Percentiles rank a stretch among this genome's conserved stretches.
Conservation (phyloP, 2,888 invertebrate genomes). For the Chaitophorus viminalis region DNA sequence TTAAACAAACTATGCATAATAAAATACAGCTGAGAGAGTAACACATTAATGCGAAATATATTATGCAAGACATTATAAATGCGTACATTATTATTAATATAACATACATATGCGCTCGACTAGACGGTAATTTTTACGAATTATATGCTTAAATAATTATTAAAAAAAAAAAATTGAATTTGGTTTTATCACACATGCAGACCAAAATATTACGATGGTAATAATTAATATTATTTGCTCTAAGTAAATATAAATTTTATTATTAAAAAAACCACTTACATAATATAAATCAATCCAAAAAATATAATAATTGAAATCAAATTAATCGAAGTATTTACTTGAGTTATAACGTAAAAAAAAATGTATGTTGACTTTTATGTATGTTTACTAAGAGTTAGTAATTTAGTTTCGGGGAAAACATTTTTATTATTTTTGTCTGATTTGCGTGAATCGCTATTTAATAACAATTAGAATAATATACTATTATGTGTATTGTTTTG, state of each 20-base stretch:
- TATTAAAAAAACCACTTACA: too few relatives aligned
- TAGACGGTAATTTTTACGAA: not conserved
- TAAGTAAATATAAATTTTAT: too few relatives aligned
- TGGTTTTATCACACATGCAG: not conserved
- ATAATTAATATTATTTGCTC: too few relatives aligned
- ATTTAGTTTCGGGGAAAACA: not conserved
- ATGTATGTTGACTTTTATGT: too few relatives aligned
- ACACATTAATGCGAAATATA: not conserved
- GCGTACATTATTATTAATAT: too few relatives aligned
- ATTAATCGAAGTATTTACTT: not conserved
- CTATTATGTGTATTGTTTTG: not conserved
- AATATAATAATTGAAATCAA: not conserved
- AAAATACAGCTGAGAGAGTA: not conserved
- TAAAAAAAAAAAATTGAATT: not conserved
- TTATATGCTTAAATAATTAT: not conserved
- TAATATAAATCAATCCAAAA: not conserved
- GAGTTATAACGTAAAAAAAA: not conserved
- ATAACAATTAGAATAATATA: not conserved
- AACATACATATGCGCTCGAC: not conserved
- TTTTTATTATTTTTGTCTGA: not conserved
- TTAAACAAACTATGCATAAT: constrained; percentile 12
- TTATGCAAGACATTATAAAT: not conserved
- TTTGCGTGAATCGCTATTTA: not conserved
- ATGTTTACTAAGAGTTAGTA: not conserved
- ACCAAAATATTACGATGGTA: too few relatives aligned